Evolutionary conservation across 2,113 vertebrate genomes (phyloP).

Genomic region (Callospermophilus lateralis): DNA sequence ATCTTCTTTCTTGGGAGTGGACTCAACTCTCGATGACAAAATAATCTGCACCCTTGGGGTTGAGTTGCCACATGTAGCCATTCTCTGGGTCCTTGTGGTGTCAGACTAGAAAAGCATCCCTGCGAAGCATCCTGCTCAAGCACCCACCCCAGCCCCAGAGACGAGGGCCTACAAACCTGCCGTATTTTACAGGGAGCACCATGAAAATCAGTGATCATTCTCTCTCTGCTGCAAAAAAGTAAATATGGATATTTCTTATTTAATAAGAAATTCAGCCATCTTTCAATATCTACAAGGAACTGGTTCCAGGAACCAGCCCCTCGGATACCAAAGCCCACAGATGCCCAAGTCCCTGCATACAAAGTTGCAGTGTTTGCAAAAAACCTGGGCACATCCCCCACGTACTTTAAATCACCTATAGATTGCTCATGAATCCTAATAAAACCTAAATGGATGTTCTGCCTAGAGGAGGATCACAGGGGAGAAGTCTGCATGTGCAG

Average conservation of each 20-base stretch:
- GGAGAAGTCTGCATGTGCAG: not conserved
- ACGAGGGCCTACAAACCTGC: not conserved
- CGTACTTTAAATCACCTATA: not conserved
- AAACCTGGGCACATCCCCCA: not conserved
- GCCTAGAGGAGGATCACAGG: not conserved
- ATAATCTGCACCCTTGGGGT: not conserved
- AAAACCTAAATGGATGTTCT: not conserved
- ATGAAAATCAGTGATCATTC: not conserved
- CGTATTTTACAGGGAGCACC: rapidly evolving
- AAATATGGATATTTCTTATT: not conserved
- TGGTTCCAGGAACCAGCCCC: not conserved
- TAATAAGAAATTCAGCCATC: not conserved
- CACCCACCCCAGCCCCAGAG: not conserved
- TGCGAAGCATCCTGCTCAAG: rapidly evolving
- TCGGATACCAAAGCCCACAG: not conserved
- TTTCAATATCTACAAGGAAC: not conserved
- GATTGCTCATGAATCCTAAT: not conserved
- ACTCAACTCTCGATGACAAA: not conserved
- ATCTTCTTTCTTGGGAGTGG: not conserved
- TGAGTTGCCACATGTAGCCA: too few relatives aligned
- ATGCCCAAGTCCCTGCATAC: not conserved
- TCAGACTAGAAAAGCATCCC: rapidly evolving
- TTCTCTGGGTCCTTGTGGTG: not conserved
- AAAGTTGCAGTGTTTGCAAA: not conserved
- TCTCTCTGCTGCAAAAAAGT: not conserved